Conservation (phyloP, 2,797 vertebrate genomes). For the Fistularia commersonii region DNA sequence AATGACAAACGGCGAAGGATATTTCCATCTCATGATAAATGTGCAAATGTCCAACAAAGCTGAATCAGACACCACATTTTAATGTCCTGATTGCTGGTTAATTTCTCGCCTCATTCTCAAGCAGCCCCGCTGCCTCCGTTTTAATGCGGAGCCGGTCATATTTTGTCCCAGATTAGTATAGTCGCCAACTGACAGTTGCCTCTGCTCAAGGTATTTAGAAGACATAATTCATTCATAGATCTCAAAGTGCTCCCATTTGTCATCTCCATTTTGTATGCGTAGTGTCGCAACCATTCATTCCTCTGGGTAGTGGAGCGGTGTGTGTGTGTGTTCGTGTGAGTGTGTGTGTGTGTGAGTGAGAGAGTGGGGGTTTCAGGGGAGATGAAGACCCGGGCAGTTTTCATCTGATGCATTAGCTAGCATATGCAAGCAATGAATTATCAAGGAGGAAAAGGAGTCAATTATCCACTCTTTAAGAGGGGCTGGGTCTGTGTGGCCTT, state of each 20-base stretch:
- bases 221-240: conserved; percentile 98
- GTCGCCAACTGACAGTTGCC: conserved; percentile 86
- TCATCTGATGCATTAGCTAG: conserved; percentile 93
- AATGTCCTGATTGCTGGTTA: conserved; percentile 90
- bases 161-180: conserved; percentile 95
- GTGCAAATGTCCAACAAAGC: conserved; percentile 78
- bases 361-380: conserved; percentile 51
- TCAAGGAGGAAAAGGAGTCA: conserved; percentile 98
- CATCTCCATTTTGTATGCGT: conserved; percentile 77
- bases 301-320: conserved; percentile 58
- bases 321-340: conserved; percentile 16
- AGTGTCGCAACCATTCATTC: conserved; percentile 61
- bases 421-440: conserved; percentile 92
- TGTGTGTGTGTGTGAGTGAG: conserved; percentile 23
- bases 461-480: conserved; percentile 93
- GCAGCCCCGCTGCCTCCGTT: conserved; percentile 61
- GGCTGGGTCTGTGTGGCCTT: conserved; percentile 82
- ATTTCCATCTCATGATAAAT: conserved; percentile 80
- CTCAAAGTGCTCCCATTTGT: conserved; percentile 90
- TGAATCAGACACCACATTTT: conserved; percentile 79
- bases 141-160: conserved; percentile 89
- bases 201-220: conserved; percentile 94
- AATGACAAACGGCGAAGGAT: conserved; percentile 49
- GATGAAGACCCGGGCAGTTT: conserved; percentile 72
- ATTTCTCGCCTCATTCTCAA: conserved; percentile 81